Evolutionary conservation across 1,140 invertebrate species (phyloP).

Genomic region (Rhagoletis zephyria): DNA sequence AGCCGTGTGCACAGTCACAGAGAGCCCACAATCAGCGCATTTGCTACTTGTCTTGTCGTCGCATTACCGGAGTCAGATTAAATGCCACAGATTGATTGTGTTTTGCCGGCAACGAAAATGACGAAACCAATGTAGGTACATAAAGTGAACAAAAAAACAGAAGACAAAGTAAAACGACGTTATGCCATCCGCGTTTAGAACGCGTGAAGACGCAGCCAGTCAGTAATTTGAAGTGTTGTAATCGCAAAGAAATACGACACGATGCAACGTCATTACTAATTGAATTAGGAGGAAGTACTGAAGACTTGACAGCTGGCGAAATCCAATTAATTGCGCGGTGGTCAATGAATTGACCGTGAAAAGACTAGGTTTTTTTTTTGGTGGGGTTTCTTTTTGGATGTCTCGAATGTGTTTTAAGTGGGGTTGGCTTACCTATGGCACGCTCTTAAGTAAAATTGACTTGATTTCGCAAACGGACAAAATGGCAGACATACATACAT

Average conservation of each 20-base stretch:
- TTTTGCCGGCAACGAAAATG: slow-evolving; percentile 8
- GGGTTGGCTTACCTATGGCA: neutral
- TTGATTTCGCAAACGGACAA: neutral
- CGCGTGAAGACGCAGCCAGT: neutral
- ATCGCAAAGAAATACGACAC: slow-evolving; percentile 32
- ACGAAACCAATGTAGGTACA: neutral
- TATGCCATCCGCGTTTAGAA: neutral
- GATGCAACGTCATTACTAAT: slow-evolving; percentile 29
- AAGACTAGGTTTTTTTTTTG: neutral
- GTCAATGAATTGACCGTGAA: slow-evolving; percentile 39
- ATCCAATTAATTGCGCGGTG: slow-evolving; percentile 43
- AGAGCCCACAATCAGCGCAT: too few relatives aligned
- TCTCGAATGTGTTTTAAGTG: neutral
- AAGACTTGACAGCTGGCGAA: slow-evolving; percentile 45
- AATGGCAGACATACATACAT: neutral
- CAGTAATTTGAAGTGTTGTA: neutral
- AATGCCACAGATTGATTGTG: neutral
- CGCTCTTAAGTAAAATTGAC: neutral
- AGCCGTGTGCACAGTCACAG: too few relatives aligned
- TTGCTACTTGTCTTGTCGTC: too few relatives aligned
- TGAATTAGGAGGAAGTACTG: slow-evolving; percentile 40
- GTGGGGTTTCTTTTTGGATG: neutral
- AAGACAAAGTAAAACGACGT: neutral
- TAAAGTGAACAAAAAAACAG: too few relatives aligned
- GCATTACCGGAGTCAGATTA: slow-evolving; percentile 9